phyloP scores from a whole-genome alignment of 2,888 invertebrate genomes.

The Biston stratarius region DNA sequence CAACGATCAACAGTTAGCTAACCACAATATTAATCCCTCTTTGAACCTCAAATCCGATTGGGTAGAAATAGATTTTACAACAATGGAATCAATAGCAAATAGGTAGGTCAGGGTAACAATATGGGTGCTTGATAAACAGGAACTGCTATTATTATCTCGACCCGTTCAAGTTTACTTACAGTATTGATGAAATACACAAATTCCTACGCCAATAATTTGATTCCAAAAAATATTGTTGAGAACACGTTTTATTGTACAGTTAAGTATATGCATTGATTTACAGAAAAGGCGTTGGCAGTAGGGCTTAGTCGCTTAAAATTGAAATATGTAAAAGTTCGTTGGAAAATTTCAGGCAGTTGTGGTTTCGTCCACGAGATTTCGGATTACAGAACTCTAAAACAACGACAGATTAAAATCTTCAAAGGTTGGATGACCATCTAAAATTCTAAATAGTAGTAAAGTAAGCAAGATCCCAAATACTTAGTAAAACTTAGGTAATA shows the following conservation, averaged over 20 bases:
- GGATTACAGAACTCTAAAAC: neutral
- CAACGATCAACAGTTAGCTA: slow-evolving; percentile 5
- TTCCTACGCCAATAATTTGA: neutral
- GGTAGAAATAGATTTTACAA: slow-evolving; percentile 42
- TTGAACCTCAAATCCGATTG: slow-evolving; percentile 37
- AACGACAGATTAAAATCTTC: slow-evolving; percentile 9
- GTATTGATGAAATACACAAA: neutral
- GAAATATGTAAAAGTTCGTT: slow-evolving; percentile 8
- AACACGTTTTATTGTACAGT: too few species aligned
- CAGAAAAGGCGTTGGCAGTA: slow-evolving; percentile 1
- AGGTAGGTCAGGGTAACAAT: slow-evolving; percentile 42
- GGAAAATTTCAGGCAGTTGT: neutral
- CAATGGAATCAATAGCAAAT: slow-evolving; percentile 43
- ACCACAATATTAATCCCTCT: slow-evolving; percentile 28
- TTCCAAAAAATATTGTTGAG: neutral
- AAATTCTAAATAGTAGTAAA: slow-evolving; percentile 3
- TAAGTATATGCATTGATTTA: slow-evolving; percentile 2
- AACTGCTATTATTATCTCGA: slow-evolving; percentile 23
- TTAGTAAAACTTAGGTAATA: neutral
- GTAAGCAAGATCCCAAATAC: neutral
- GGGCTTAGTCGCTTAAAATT: slow-evolving; percentile 1
- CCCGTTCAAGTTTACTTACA: slow-evolving; percentile 23
- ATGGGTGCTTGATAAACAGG: slow-evolving; percentile 33
- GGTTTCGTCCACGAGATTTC: slow-evolving; percentile 7
- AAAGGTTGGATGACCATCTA: slow-evolving; percentile 4